Base-by-base conservation (phyloP, 2,797 vertebrate species). In the Mastacembelus armatus region DNA sequence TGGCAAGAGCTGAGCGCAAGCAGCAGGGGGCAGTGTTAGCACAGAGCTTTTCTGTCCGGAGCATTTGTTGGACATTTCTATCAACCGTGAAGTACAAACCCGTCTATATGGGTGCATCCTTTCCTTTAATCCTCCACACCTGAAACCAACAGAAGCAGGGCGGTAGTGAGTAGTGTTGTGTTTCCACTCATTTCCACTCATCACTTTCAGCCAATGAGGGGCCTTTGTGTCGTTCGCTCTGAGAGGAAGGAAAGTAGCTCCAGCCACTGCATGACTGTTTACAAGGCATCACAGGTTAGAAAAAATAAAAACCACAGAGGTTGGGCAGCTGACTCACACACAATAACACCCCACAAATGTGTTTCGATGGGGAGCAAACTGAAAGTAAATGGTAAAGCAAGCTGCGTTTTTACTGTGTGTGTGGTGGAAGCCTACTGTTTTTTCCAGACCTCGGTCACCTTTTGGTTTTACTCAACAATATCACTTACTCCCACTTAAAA, bases 1-100 rank as follows among this genome's bases (percentile, higher is more conserved):
- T 54, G 40, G 38, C 32, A 66, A n/a, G 35, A 42, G 52, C 42
- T 44, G 1, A 10, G 10, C 27, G 5, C 59, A 70, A 74, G 36
- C 93, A 93, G 86, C 69, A 93, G 93, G 85, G 86, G 93, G 92
- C 92, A 91, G 85, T 85, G 74, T 86, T 16, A 30, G 76, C 78
- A 63, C 83, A 73, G 62, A n/a, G 22, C 26, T 58, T 66, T 62
- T 55, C 66, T 60, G 60, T 77, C 51, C 38, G 36, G 35, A 49
- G 5, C 15, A 18, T 35, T 10, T 29, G 16, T 32, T 19, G 22
- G 27, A 21, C 21, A 22, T 18, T 7, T 40, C 10, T 60, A 7
- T 27, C 10, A 39, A 27, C 4, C 18, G 4, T 39, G 4, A 14
- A 40, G 18, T 49, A 42, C 48, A 26, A n/a, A 1, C n/a, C 7